A percentile compares a stretch with the other conserved stretches of the same genome.
Conservation (phyloP, 2,797 vertebrate species). For the Coranthus polyacanthus region DNA sequence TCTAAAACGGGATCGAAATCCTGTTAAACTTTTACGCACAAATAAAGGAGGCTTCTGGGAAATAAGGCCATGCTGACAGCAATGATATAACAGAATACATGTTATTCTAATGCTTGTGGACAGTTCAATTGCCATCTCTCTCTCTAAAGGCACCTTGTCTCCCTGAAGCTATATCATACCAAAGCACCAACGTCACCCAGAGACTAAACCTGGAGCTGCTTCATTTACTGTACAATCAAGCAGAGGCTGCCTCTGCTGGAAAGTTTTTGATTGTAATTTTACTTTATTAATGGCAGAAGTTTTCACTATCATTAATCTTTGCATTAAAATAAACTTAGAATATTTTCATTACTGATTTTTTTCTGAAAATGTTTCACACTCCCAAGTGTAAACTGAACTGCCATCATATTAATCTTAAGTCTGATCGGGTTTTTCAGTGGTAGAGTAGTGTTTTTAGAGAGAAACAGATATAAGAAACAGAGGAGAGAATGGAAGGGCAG, state of each 20-base stretch:
- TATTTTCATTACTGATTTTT: neutral
- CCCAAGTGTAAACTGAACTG: neutral
- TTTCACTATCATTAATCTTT: neutral
- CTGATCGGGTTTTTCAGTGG: neutral
- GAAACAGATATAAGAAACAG: no score
- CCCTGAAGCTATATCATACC: conserved; percentile 21
- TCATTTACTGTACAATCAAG: conserved; percentile 28
- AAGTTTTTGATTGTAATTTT: conserved; percentile 13
- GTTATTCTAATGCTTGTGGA: conserved; percentile 66
- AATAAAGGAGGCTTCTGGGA: conserved; percentile 54
- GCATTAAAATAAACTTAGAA: neutral
- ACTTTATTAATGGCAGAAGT: neutral
- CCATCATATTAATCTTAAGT: neutral
- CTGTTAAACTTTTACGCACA: conserved; percentile 44
- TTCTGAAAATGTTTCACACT: neutral
- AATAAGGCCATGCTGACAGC: conserved; percentile 58
- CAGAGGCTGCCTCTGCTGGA: neutral
- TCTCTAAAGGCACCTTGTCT: conserved; percentile 26
- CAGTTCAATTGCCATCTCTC: conserved; percentile 58
- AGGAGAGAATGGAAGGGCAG: no score
- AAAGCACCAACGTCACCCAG: conserved; percentile 40
- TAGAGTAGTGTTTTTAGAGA: no score
- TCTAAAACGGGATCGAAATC: conserved; percentile 46
- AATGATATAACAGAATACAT: conserved; percentile 36
- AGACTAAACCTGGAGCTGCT: conserved; percentile 27